Base-by-base conservation (phyloP, 2,888 invertebrate genomes). In the Pterobdella sp. region DNA sequence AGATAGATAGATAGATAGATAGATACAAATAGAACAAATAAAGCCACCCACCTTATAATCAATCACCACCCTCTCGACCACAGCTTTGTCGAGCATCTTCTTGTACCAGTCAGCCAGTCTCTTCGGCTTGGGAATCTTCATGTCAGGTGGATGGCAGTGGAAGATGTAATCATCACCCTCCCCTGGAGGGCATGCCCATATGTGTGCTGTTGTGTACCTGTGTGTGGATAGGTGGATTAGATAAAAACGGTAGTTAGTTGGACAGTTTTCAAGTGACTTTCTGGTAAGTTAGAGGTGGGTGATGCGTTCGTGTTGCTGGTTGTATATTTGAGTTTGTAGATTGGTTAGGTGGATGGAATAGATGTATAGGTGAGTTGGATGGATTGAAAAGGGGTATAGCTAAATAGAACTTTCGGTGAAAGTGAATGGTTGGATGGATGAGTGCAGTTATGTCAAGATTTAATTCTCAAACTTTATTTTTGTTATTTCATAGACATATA, bases 131-230 rank as follows among this genome's bases (percentile, higher is more conserved):
- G 98, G 98, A 85, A 98, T 98, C 86, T 95, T 98, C 86, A 98
- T 98, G 86, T 99, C 98, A 75, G 90, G 89, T 75, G 98, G 98
- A 88, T 99, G 98, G 86, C 97, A 98, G 87, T 99, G 98, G 87
- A 99, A 99, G 81, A 99, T 98, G 85, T 99, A 99, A 86, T 99
- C 98, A 84, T 99, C 98, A 72, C 98, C 98, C 87, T 99, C 98
- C 63, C 95, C 95, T 0, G 98, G 98, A 75, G 98, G 98, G 86
- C 98, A 99, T n/a, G 98, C 98, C 98, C 98, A 99, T 80, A 99
- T 99, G 83, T 99, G 98, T 75, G 97, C 98, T 94, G 96, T 96
- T 22, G 95, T 94, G 84, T 95, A 97, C 37, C 87, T 87, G 77
- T 18, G 42, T 42, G 42, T 42, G 42, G 42, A 18, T 42, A 18